Conservation (phyloP, 2,797 vertebrate genomes). For the Pangasius djambal region DNA sequence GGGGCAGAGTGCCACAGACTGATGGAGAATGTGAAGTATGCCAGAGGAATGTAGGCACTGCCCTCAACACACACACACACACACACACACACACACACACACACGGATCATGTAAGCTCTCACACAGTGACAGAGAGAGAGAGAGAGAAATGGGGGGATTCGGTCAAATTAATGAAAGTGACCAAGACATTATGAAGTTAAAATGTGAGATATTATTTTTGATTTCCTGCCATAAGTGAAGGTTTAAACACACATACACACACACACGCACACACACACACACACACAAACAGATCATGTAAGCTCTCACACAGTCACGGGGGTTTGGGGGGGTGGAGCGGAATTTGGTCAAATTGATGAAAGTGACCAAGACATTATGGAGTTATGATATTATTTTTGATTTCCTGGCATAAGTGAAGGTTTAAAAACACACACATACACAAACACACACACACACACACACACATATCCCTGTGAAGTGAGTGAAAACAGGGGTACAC, state of each 20-base stretch:
- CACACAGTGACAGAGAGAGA: neutral
- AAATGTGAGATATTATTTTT: neutral
- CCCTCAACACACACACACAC: conserved; percentile 19
- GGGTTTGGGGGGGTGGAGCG: too few species aligned
- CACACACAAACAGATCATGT: neutral
- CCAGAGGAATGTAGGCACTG: conserved; percentile 53
- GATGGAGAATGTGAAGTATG: conserved; percentile 53
- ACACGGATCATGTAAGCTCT: neutral
- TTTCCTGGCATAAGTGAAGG: neutral
- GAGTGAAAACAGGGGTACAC: conserved; percentile 4
- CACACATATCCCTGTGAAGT: neutral
- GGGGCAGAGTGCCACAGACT: conserved; percentile 52
- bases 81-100: conserved; percentile 15
- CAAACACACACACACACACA: neutral
- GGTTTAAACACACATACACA: neutral
- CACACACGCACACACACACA: neutral
- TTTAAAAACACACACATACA: neutral
- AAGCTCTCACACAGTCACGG: conserved; percentile 9
- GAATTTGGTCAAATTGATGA: too few species aligned
- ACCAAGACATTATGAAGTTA: neutral
- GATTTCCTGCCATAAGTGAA: neutral
- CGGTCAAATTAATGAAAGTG: neutral
- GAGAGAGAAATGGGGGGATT: neutral
- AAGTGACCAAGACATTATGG: neutral
- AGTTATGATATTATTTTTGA: neutral